Evolutionary conservation across 2,888 invertebrate genomes (phyloP), one percentile per base, ranked within the genome.

Genomic region (Heliconius ethilla): DNA sequence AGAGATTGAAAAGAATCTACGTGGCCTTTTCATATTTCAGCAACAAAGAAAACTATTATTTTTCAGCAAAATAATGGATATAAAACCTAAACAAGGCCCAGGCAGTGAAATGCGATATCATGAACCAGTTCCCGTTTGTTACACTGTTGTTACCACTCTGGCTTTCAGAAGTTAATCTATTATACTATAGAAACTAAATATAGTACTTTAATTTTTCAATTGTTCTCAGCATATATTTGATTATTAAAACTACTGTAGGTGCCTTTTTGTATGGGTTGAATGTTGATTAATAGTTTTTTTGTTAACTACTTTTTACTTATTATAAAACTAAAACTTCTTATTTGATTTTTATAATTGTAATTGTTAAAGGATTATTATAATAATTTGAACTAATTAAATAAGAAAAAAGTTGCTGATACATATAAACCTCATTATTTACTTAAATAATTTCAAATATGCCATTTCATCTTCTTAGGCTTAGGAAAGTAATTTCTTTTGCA

Each of bases 51-150:
- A 33, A 18, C 22, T 33, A 66, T 29, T 33, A 66, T 66, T 33
- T 37, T 29, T 33, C 22, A 37, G 25, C 40, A 51, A 70, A 70
- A 70, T 70, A 70, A 18, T 70, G 45, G 25, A 11, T 45, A 45
- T 40, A 70, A 45, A 70, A 11, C 25, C 69, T 65, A 75, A 65
- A 65, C 27, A 37, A 65, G 62, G 63, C 63, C 65, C 37, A 40
- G 27, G 40, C 25, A 40, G 37, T 29, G 40, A 74, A 74, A 62
- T 80, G 37, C 74, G 65, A 70, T 70, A 70, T 70, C 45, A 45
- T 45, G 22, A 45, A 70, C 45, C 27, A 45, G 45, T 70, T 70
- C 45, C 27, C 70, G 65, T 70, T 70, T 51, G 45, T 70, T 51
- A n/a, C 22, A 51, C 18, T 70, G 51, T 70, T 70, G 22, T 22